Conservation (phyloP, 64 coral and sea anemone species). For the Montipora capricornis region DNA sequence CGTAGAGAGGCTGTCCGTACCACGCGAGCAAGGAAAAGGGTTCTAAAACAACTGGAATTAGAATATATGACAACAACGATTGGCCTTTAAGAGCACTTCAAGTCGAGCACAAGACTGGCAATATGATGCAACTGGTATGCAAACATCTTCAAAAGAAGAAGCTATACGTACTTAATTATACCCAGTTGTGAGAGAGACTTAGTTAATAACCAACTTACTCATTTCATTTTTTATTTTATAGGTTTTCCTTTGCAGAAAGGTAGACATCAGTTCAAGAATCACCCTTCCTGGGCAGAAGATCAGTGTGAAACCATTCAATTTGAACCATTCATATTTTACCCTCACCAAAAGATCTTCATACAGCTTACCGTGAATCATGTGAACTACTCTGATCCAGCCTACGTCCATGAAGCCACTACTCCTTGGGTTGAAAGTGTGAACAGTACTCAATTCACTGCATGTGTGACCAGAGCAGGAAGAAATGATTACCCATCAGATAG, state of each 20-base stretch:
- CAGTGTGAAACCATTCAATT: slow-evolving; percentile 53
- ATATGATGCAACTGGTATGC: too few species aligned
- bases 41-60: too few species aligned
- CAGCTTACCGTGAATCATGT: slow-evolving; percentile 73
- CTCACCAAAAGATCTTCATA: slow-evolving; percentile 63
- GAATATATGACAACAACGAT: too few species aligned
- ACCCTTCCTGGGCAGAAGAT: not conserved
- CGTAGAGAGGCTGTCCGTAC: too few species aligned
- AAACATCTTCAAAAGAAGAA: too few species aligned
- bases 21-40: too few species aligned
- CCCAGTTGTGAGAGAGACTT: too few species aligned
- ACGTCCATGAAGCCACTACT: slow-evolving; percentile 48
- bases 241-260: slow-evolving; percentile 70
- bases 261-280: not conserved
- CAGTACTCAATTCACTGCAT: slow-evolving; percentile 62
- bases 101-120: too few species aligned
- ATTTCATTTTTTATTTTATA: not conserved
- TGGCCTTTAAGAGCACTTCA: too few species aligned
- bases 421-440: slow-evolving; percentile 81
- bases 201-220: too few species aligned
- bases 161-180: too few species aligned
- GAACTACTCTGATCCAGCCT: slow-evolving; percentile 25
- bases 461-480: slow-evolving; percentile 63
- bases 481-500: slow-evolving; percentile 38
- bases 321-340: slow-evolving; percentile 63